phyloP scores from a whole-genome alignment of 2,113 vertebrate species.

The Mohoua ochrocephala region DNA sequence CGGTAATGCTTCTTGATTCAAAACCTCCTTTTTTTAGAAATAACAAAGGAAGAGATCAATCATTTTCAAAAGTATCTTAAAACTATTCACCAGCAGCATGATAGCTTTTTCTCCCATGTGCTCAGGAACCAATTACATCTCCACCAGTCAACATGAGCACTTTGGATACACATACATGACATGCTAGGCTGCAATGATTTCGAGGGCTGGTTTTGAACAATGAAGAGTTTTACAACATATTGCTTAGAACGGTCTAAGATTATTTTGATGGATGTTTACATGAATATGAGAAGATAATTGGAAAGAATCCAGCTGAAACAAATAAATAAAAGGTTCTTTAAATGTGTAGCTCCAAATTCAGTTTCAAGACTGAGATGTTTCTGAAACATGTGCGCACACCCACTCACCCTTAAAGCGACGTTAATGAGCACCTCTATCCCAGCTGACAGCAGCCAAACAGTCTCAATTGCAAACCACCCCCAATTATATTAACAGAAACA shows the following conservation, averaged over 20 bases:
- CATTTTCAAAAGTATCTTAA: neutral
- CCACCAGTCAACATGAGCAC: neutral
- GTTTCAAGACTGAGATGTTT: constrained; percentile 3
- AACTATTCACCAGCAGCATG: neutral
- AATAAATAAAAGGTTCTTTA: neutral
- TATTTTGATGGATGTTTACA: neutral
- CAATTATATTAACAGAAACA: constrained; percentile 56
- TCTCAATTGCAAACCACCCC: constrained; percentile 45
- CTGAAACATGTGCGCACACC: constrained; percentile 4
- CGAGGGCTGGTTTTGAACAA: neutral
- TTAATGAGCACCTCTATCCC: constrained; percentile 35
- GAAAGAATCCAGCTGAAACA: neutral
- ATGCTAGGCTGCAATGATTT: neutral
- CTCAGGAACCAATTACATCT: neutral
- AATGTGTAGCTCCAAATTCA: neutral
- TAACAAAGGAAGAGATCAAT: neutral
- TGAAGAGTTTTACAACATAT: neutral
- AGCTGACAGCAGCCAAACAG: constrained; percentile 57
- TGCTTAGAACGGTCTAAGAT: neutral
- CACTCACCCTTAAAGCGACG: neutral
- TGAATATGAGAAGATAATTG: neutral
- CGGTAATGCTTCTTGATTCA: neutral
- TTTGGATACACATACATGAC: neutral
- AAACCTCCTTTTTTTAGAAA: neutral
- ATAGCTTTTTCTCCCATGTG: neutral